phyloP scores from a whole-genome alignment of 2,888 invertebrate species.

The Eupeodes luniger region DNA sequence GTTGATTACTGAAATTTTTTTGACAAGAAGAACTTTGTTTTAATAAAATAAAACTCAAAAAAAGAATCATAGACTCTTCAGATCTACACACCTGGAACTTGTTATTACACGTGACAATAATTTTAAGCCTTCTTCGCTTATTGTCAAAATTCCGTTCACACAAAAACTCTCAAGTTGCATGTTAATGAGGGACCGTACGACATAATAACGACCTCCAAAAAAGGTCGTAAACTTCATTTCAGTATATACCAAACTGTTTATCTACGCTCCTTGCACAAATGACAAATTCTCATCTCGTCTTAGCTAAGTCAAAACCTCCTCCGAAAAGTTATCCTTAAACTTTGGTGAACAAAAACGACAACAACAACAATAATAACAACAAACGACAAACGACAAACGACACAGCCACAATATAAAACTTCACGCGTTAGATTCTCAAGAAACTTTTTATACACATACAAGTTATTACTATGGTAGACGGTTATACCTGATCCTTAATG shows the following conservation, averaged over 20 bases:
- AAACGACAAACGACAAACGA: constrained; percentile 1
- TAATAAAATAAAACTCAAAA: not conserved
- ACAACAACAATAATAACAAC: constrained; percentile 4
- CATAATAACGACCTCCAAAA: constrained; percentile 49
- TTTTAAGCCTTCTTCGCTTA: not conserved
- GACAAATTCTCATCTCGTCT: constrained; percentile 66
- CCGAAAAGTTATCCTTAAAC: constrained; percentile 27
- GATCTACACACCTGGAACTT: not conserved
- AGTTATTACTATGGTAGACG: not conserved
- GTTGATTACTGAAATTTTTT: not conserved
- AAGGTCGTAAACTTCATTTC: constrained; percentile 38
- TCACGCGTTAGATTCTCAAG: constrained; percentile 50
- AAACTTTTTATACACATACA: constrained; percentile 46
- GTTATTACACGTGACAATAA: constrained; percentile 34
- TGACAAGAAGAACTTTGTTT: not conserved
- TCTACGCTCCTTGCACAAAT: constrained; percentile 24
- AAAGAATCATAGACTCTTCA: not conserved
- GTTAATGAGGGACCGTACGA: constrained; percentile 51
- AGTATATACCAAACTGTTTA: constrained; percentile 38
- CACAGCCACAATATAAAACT: constrained; percentile 41
- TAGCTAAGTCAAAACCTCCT: constrained; percentile 20
- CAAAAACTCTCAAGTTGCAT: constrained; percentile 20
- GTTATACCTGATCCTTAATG: constrained; percentile 53
- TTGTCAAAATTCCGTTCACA: not conserved
- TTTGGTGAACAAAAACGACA: constrained; percentile 27